Base-by-base conservation (phyloP, 1,140 invertebrate genomes). In the Temnothorax nylanderi region DNA sequence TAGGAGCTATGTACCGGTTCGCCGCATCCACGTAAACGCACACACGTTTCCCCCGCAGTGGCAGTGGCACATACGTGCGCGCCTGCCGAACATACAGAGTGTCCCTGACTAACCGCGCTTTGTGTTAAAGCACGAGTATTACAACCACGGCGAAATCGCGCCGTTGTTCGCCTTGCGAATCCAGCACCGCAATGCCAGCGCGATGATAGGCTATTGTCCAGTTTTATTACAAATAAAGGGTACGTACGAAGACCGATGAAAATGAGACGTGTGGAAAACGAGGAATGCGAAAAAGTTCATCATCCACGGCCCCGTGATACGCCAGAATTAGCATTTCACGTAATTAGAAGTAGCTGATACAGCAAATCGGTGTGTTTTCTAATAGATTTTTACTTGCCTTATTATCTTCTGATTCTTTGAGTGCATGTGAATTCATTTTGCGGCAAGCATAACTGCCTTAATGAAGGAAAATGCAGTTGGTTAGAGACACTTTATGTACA, bases 11-110 rank as follows among this genome's bases (percentile, higher is more conserved):
- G 85, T 87, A 87, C 67, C 58, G 62, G 49, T 84, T 87, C 56
- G 37, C 85, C 80, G 60, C 80, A 85, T 74, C 37, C 80, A 82
- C 90, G 87, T 92, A 92, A 91, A 92, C 90, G 86, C 54, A 84
- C 86, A 86, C 84, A 21, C 4, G 64, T 72, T 76, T 86, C 85
- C 64, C 74, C 86, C 26, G 26, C 26, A 26, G 26, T 26, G 26
- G 26, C 26, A 26, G 34, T 58, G 2, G 41, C 69, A 76, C 76
- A 86, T 80, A 89, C 47, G 34, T 21, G 85, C 65, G n/a, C 65
- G 21, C 21, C 44, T 71, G 47, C 77, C 56, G 34, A 87, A 87
- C 44, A 60, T 71, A 41, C 65, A 72, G 65, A 71, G 58, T 51
- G 75, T 86, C 62, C 44, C 47, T 54, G 54, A 60, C 80, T 56